Evolutionary conservation across 2,113 vertebrate species (phyloP).

Genomic region (Tupaia tana): DNA sequence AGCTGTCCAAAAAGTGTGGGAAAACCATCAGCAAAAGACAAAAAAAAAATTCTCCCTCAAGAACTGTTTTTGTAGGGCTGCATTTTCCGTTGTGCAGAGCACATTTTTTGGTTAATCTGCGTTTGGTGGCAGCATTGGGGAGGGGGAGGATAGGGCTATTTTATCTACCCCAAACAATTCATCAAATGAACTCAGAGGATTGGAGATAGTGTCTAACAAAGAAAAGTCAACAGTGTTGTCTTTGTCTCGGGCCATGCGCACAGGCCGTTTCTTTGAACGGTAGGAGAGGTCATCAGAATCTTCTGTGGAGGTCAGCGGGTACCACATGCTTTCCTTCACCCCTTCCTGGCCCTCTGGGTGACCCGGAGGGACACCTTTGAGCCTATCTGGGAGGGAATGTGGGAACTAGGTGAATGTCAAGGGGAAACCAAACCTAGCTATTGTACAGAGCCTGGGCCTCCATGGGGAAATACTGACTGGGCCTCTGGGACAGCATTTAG

Average conservation of each 20-base stretch:
- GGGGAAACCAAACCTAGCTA: not conserved
- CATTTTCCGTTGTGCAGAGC: conserved; percentile 82
- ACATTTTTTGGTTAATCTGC: conserved; percentile 85
- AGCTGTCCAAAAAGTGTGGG: conserved; percentile 82
- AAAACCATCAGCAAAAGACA: conserved; percentile 82
- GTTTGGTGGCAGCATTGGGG: conserved; percentile 71
- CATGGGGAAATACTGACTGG: not conserved
- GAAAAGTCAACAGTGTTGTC: conserved; percentile 75
- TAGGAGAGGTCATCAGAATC: conserved; percentile 81
- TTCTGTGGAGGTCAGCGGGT: conserved; percentile 66
- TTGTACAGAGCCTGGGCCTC: not conserved
- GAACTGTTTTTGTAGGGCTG: conserved; percentile 84
- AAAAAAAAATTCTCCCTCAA: conserved; percentile 75
- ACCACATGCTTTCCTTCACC: conserved; percentile 18
- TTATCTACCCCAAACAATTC: conserved; percentile 83
- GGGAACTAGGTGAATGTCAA: not conserved
- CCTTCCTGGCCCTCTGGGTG: not conserved
- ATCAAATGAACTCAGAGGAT: conserved; percentile 71
- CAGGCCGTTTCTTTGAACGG: conserved; percentile 80
- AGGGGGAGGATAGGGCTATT: conserved; percentile 80
- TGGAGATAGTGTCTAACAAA: conserved; percentile 64
- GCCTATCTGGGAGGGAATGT: not conserved
- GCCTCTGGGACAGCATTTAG: not conserved
- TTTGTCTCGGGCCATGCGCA: conserved; percentile 69
- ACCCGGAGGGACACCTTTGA: not conserved